Base-by-base conservation (phyloP, 1,140 invertebrate species). In the Drosophila sproati region DNA sequence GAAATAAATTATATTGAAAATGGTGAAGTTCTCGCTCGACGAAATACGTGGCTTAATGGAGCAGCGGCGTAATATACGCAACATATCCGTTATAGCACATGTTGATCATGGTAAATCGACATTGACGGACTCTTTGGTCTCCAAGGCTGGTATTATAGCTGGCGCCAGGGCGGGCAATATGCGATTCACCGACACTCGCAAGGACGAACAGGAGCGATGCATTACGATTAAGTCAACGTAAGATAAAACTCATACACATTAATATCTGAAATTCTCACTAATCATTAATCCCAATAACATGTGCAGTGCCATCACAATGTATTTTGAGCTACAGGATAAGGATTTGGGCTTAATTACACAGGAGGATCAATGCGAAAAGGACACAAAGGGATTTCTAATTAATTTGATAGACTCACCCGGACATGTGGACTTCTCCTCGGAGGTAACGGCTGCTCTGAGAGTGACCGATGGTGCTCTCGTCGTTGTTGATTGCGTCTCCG, bases 11-110 rank as follows among this genome's bases (percentile, higher is more conserved):
- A 5, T 54, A 20, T 29, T 12, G 37, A 57, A 63, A 57, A 71
- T 71, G 98, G 98, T 99, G 95, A 99, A 99, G 96, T 99, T 99
- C 93, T 99, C 98, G 39, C 97, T 99, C 94, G 98, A 99, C 95
- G 98, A 99, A 95, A 99, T 99, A 94, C 97, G 98, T 95, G 94
- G 86, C 92, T 98, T 99, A 96, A 99, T 99, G 98, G 98, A 99
- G 96, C 98, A 98, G 93, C 99, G 99, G 95, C 95, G 95, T 94
- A 99, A 99, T 93, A 99, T 99, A 94, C 96, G 99, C 93, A 99
- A 99, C 94, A 99, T 99, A 98, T 99, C 98, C 93, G 98, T 99
- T 93, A 99, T 99, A 94, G 99, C 99, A 85, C 99, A 99, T 94
- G 99, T 99, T 68, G 99, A 99, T 95, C 99, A 99, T 93, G 99